These are phyloP conservation scores for Thecophora atra DNA, from an alignment of 2,888 invertebrate genomes.

Conservation along the genomic window DNA sequence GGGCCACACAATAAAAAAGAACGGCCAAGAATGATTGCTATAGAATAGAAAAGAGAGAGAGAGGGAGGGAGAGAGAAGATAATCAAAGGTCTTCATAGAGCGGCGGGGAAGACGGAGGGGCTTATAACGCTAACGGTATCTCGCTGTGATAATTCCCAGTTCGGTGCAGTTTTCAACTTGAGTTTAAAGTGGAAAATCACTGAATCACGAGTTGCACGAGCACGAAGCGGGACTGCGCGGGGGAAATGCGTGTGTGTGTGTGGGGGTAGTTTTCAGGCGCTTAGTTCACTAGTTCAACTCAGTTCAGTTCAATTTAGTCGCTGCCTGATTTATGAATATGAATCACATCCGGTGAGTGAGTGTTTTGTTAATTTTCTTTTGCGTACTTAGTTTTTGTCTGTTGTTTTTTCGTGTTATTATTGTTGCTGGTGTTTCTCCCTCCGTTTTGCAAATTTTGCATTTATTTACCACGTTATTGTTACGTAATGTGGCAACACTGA, in stretches of 20 bases:
- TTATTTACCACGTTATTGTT: background rate
- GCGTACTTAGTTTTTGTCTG: background rate
- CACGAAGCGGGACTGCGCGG: background rate
- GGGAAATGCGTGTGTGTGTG: constrained; percentile 22
- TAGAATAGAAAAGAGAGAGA: background rate
- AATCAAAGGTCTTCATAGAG: too few relatives aligned
- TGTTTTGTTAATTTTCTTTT: background rate
- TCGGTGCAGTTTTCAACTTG: constrained; percentile 45
- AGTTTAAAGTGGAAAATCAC: constrained; percentile 47
- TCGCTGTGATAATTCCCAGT: constrained; percentile 46
- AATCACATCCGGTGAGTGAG: constrained; percentile 40
- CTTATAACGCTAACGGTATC: constrained; percentile 26
- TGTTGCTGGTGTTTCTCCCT: background rate
- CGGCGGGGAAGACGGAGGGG: background rate
- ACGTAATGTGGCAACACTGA: constrained; percentile 21
- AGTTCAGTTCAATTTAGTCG: constrained; percentile 30
- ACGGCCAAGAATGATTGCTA: constrained; percentile 26
- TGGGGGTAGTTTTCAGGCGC: constrained; percentile 32
- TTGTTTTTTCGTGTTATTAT: background rate
- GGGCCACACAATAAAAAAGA: constrained; percentile 38
- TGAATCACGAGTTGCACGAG: too few relatives aligned
- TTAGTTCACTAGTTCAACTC: constrained; percentile 26
- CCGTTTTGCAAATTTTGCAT: background rate
- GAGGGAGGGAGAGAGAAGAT: background rate
- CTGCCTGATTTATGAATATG: constrained; percentile 30